phyloP scores from a whole-genome alignment of 2,797 vertebrate species.

The Pelochelys cantorii region DNA sequence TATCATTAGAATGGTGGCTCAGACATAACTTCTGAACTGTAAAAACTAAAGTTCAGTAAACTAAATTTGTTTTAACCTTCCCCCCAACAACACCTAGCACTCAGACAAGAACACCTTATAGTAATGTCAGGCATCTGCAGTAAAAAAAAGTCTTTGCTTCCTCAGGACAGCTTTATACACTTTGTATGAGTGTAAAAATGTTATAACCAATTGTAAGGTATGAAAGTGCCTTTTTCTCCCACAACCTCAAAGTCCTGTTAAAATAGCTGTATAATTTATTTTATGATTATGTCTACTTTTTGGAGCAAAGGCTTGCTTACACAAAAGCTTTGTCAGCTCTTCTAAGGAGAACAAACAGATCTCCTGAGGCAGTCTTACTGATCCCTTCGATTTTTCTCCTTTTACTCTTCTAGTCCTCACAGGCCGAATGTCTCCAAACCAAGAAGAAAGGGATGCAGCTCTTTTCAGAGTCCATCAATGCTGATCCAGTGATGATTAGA shows the following conservation, averaged over 20 bases:
- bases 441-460: neutral
- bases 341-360: neutral
- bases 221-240: neutral
- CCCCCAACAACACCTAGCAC: neutral
- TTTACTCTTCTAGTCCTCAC: neutral
- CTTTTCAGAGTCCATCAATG: neutral
- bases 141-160: constrained; percentile 46
- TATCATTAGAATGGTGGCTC: neutral
- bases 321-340: neutral
- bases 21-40: neutral
- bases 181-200: neutral
- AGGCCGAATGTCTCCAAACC: neutral
- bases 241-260: neutral
- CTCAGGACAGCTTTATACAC: constrained; percentile 32
- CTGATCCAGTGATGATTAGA: neutral
- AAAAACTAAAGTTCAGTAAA: neutral
- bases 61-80: neutral
- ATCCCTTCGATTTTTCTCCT: neutral
- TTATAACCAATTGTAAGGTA: neutral
- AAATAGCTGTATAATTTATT: neutral
- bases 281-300: neutral
- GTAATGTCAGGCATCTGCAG: constrained; percentile 34
- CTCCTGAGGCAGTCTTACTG: neutral
- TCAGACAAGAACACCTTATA: neutral
- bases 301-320: neutral